phyloP scores from a whole-genome alignment of 2,113 vertebrate genomes.

The Lasiurus cinereus region DNA sequence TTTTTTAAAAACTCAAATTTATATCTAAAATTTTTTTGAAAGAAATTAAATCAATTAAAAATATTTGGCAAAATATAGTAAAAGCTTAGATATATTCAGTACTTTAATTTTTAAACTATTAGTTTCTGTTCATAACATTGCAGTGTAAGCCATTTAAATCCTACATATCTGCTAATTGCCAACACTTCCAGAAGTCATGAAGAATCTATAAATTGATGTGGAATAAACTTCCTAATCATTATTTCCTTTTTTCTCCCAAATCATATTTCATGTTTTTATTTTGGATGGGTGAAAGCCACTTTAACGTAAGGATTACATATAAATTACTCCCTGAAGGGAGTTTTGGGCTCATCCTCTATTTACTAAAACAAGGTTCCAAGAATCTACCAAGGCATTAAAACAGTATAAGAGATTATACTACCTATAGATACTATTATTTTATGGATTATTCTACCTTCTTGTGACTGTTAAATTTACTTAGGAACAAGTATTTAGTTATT shows the following conservation, averaged over 20 bases:
- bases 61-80: not conserved
- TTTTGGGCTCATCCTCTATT: not conserved
- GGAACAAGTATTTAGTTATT: not conserved
- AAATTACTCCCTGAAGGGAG: conserved; percentile 23
- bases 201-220: conserved; percentile 37
- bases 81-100: conserved; percentile 54
- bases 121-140: conserved; percentile 20
- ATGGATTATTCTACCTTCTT: not conserved
- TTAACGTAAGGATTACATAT: conserved; percentile 20
- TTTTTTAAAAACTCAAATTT: not conserved
- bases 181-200: not conserved
- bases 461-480: conserved; percentile 21
- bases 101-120: not conserved
- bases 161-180: not conserved
- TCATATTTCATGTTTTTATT: conserved; percentile 30
- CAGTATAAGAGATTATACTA: not conserved
- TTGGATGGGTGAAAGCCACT: not conserved
- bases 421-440: not conserved
- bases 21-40: not conserved
- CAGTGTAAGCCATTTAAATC: not conserved
- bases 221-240: conserved; percentile 7
- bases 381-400: conserved; percentile 39
- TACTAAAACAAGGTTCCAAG: not conserved
- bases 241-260: not conserved
- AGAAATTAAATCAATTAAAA: conserved; percentile 33